A percentile compares a stretch with the other conserved stretches of the same genome.
Evolutionary conservation across 2,797 vertebrate species (phyloP).

Genomic region (Scyliorhinus canicula): DNA sequence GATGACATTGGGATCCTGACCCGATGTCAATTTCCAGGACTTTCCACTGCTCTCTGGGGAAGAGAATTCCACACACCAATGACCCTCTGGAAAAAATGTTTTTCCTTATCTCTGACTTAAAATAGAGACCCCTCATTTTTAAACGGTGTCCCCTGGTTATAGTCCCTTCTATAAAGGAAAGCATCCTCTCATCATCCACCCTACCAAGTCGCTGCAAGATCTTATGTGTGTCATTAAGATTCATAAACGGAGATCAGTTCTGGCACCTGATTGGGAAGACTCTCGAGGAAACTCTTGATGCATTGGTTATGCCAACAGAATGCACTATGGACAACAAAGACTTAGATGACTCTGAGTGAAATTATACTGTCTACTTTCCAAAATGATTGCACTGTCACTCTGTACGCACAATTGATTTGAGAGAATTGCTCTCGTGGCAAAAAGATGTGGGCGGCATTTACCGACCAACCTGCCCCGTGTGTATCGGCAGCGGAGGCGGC

Average conservation of each 20-base stretch:
- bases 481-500: too few species aligned
- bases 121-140: too few species aligned
- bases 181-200: too few species aligned
- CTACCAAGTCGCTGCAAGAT: too few species aligned
- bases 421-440: not conserved
- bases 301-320: not conserved
- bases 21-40: not conserved
- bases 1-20: not conserved
- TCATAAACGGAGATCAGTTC: not conserved
- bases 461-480: too few species aligned
- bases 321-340: not conserved
- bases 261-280: not conserved
- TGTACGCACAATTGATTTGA: not conserved
- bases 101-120: too few species aligned
- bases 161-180: too few species aligned
- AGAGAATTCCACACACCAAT: too few species aligned
- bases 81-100: not conserved
- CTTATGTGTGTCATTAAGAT: not conserved
- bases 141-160: too few species aligned
- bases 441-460: too few species aligned
- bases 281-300: not conserved
- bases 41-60: not conserved
- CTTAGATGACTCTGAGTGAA: not conserved
- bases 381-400: not conserved
- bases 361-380: not conserved